phyloP scores from a whole-genome alignment of 2,888 invertebrate genomes.

The Esperia sulphurella region DNA sequence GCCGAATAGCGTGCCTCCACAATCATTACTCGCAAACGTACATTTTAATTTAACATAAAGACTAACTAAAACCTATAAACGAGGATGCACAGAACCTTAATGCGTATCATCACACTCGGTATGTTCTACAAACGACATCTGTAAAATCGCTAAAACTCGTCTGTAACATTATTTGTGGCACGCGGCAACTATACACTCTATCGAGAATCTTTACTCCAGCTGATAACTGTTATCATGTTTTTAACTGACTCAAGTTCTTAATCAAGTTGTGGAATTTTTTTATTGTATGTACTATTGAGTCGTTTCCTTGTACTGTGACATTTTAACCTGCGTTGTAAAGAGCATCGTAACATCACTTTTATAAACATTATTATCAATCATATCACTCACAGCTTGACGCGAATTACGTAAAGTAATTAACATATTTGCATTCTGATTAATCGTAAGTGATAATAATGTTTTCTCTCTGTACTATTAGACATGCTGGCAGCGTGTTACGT shows the following conservation, averaged over 20 bases:
- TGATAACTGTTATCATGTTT: neutral
- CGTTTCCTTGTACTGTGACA: neutral
- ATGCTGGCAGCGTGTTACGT: neutral
- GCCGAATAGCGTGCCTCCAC: no score
- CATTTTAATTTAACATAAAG: no score
- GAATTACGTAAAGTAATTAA: constrained; percentile 31
- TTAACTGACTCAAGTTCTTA: neutral
- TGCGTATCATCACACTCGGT: no score
- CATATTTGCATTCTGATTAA: constrained; percentile 24
- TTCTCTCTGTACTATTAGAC: neutral
- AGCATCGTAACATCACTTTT: neutral
- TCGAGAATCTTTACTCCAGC: no score
- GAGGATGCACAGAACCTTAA: no score
- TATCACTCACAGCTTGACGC: constrained; percentile 18
- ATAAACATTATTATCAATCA: constrained; percentile 1
- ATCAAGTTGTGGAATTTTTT: constrained; percentile 3
- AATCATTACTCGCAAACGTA: no score
- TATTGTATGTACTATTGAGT: neutral
- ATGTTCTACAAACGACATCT: no score
- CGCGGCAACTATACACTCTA: no score
- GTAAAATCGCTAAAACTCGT: no score
- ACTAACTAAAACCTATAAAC: no score
- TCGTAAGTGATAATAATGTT: constrained; percentile 18
- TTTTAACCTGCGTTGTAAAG: neutral
- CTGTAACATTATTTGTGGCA: neutral